Percentiles rank a stretch among this genome's conserved stretches.
phyloP scores from a whole-genome alignment of 2,888 invertebrate species.

The Harpalus rufipes region DNA sequence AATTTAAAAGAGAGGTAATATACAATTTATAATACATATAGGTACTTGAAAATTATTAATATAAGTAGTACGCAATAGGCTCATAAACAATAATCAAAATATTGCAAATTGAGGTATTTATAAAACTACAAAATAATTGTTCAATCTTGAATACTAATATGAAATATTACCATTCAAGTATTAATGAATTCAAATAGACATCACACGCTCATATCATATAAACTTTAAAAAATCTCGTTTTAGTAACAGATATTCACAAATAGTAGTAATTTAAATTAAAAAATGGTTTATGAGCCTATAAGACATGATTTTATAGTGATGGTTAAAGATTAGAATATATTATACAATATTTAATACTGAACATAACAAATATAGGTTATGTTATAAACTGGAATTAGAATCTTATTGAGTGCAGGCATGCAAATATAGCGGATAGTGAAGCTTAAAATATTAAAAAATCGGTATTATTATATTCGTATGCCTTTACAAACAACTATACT shows the following conservation, averaged over 20 bases:
- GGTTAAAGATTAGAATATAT: constrained; percentile 53
- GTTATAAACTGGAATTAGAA: constrained; percentile 30
- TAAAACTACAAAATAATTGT: too few relatives aligned
- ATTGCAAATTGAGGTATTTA: background rate
- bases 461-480: constrained; percentile 48
- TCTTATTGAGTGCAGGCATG: constrained; percentile 61
- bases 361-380: constrained; percentile 31
- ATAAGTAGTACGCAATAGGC: background rate
- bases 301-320: constrained; percentile 36
- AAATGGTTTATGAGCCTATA: background rate
- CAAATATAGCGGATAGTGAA: constrained; percentile 64
- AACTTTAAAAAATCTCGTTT: background rate
- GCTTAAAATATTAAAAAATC: constrained; percentile 57
- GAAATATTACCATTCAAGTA: too few relatives aligned
- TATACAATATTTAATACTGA: constrained; percentile 48
- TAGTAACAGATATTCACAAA: too few relatives aligned
- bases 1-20: constrained; percentile 59
- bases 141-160: too few relatives aligned
- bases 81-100: constrained; percentile 7
- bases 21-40: constrained; percentile 27
- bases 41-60: constrained; percentile 17
- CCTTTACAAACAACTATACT: constrained; percentile 75
- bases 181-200: constrained; percentile 5
- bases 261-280: too few relatives aligned
- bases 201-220: background rate